Evolutionary conservation across 2,888 invertebrate species (phyloP).

Genomic region (Tinea semifulvella): DNA sequence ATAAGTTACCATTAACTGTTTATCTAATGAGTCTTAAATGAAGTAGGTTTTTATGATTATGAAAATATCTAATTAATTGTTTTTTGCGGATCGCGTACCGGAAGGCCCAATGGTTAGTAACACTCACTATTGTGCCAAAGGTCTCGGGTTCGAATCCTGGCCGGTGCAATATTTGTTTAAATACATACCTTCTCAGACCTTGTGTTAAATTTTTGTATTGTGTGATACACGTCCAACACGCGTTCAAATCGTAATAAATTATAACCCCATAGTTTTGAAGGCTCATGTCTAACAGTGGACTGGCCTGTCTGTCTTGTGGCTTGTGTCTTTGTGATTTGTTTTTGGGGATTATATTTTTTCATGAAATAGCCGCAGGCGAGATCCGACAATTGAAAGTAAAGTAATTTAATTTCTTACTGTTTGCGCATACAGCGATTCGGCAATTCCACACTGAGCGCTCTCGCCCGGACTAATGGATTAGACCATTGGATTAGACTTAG

Average conservation of each 20-base stretch:
- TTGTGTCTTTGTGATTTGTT: constrained; percentile 11
- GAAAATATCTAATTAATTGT: constrained; percentile 13
- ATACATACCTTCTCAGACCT: constrained; percentile 15
- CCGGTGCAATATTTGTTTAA: constrained; percentile 14
- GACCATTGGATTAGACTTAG: background rate
- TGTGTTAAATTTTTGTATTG: constrained; percentile 9
- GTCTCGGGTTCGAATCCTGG: constrained; percentile 14
- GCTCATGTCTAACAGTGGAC: constrained; percentile 15
- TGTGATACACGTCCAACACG: constrained; percentile 7
- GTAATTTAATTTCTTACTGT: background rate
- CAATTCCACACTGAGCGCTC: background rate
- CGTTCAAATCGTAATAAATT: constrained; percentile 12
- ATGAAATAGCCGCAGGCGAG: constrained; percentile 14
- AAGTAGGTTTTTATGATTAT: constrained; percentile 13
- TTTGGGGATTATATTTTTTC: constrained; percentile 10
- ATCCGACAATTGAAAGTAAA: background rate
- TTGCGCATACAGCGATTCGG: background rate
- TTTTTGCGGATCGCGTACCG: background rate
- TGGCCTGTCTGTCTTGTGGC: constrained; percentile 14
- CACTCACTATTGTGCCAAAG: constrained; percentile 12
- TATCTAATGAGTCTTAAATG: background rate
- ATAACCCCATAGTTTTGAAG: constrained; percentile 15
- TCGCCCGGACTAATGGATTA: background rate
- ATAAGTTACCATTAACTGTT: constrained; percentile 14
- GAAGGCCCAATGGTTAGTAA: background rate